A percentile compares a stretch with the other conserved stretches of the same genome.
phyloP scores from a whole-genome alignment of 1,140 invertebrate species.

The Pogonomyrmex californicus region DNA sequence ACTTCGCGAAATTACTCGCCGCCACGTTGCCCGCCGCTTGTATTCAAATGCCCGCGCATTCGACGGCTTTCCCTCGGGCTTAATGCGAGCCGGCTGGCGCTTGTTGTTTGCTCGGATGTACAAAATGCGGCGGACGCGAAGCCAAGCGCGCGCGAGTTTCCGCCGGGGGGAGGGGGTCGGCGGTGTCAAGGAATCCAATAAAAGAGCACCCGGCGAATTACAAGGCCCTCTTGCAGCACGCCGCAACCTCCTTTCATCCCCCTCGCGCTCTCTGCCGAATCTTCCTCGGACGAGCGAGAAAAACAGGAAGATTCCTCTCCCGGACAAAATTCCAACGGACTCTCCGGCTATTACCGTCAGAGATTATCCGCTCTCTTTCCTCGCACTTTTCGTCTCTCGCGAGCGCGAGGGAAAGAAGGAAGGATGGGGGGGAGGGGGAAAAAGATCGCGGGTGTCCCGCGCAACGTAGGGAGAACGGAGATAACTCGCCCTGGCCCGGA shows the following conservation, averaged over 20 bases:
- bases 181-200: conserved; percentile 57
- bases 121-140: conserved; percentile 43
- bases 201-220: conserved; percentile 65
- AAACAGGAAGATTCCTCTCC: background rate
- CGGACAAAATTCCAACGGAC: conserved; percentile 67
- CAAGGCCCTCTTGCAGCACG: conserved; percentile 32
- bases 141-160: conserved; percentile 10
- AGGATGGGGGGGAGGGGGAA: background rate
- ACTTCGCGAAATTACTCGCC: background rate
- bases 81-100: conserved; percentile 34
- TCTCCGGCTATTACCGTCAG: conserved; percentile 49
- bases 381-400: background rate
- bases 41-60: conserved; percentile 42
- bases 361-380: conserved; percentile 65
- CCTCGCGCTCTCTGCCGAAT: background rate
- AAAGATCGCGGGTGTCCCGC: background rate
- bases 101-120: conserved; percentile 38
- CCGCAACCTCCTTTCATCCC: background rate
- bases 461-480: conserved; percentile 14
- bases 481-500: conserved; percentile 42
- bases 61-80: conserved; percentile 19
- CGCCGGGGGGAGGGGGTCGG: background rate
- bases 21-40: conserved; percentile 13
- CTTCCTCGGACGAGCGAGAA: background rate
- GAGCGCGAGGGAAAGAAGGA: background rate